Evolutionary conservation across 1,140 invertebrate species (phyloP).

Genomic region (Colletes latitarsis): DNA sequence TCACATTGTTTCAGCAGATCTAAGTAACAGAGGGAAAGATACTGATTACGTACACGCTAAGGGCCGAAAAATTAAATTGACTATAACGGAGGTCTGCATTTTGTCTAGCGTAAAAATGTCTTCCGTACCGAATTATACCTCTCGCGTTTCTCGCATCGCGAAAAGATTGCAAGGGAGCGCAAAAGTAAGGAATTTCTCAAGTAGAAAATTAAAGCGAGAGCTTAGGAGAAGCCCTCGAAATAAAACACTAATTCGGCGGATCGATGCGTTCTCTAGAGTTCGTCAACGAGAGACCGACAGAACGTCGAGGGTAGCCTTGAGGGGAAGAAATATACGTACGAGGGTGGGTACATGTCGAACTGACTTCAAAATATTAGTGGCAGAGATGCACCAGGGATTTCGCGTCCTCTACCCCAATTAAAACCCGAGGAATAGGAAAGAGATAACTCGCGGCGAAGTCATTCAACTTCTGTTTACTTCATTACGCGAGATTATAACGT

Average conservation of each 20-base stretch:
- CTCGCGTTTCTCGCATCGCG: conserved; percentile 21
- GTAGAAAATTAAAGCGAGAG: conserved; percentile 76
- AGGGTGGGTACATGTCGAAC: conserved; percentile 24
- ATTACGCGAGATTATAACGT: too few species aligned
- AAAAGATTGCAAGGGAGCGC: conserved; percentile 26
- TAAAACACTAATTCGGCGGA: conserved; percentile 75
- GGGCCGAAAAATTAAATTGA: neutral
- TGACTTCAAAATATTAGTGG: conserved; percentile 64
- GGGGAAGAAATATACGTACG: conserved; percentile 11
- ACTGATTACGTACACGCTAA: too few species aligned
- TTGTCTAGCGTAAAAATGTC: conserved; percentile 32
- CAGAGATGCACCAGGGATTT: conserved; percentile 63
- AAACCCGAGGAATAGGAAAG: conserved; percentile 60
- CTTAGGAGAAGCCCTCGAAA: conserved; percentile 70
- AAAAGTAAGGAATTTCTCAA: conserved; percentile 66
- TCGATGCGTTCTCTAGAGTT: conserved; percentile 70
- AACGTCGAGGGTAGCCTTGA: conserved; percentile 43
- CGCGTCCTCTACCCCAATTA: conserved; percentile 49
- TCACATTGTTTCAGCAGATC: too few species aligned
- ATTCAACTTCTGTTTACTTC: conserved; percentile 41
- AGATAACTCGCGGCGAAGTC: conserved; percentile 42
- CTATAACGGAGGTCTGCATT: conserved; percentile 16
- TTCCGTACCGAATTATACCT: conserved; percentile 34
- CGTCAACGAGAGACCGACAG: conserved; percentile 58
- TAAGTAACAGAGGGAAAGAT: too few species aligned